Percentiles rank a stretch among this genome's conserved stretches.
Conservation (phyloP, 2,888 invertebrate species). For the Nomada ferruginata region DNA sequence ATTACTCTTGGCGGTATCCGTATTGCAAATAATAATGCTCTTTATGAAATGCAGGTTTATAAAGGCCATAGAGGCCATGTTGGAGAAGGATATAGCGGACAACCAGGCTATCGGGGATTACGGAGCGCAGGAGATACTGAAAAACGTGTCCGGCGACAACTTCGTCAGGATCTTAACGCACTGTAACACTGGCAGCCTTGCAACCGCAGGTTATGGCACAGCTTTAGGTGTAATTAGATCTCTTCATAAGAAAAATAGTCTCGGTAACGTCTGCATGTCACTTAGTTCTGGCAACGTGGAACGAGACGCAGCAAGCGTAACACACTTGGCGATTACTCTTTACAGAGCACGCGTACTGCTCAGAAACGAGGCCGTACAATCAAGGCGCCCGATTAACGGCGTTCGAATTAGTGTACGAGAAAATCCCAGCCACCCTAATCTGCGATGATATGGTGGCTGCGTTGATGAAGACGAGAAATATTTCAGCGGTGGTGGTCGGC, state of each 20-base stretch:
- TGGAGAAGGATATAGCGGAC: conserved; percentile 93
- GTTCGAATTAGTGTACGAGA: conserved; percentile 96
- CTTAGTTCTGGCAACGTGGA: neutral
- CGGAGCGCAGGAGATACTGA: conserved; percentile 92
- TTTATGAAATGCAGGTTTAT: conserved; percentile 87
- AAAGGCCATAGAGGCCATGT: conserved; percentile 91
- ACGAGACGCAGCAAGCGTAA: neutral
- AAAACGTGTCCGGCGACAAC: conserved; percentile 86
- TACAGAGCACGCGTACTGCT: conserved; percentile 95
- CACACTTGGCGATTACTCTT: conserved; percentile 58
- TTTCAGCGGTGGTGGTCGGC: conserved; percentile 97
- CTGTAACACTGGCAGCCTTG: conserved; percentile 99
- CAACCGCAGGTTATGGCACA: conserved; percentile 98
- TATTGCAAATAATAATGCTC: too few relatives aligned
- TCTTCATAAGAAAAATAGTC: conserved; percentile 89
- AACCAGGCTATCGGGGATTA: conserved; percentile 94
- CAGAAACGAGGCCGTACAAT: conserved; percentile 99
- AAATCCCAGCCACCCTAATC: conserved; percentile 95
- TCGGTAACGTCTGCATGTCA: conserved; percentile 86
- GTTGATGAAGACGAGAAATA: conserved; percentile 92
- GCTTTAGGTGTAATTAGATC: conserved; percentile 97
- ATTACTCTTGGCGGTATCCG: too few relatives aligned
- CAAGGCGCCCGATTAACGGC: conserved; percentile 98
- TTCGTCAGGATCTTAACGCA: conserved; percentile 94
- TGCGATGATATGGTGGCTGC: conserved; percentile 98